Base-by-base conservation (phyloP, 2,888 invertebrate species). In the Patella ulyssiponensis region DNA sequence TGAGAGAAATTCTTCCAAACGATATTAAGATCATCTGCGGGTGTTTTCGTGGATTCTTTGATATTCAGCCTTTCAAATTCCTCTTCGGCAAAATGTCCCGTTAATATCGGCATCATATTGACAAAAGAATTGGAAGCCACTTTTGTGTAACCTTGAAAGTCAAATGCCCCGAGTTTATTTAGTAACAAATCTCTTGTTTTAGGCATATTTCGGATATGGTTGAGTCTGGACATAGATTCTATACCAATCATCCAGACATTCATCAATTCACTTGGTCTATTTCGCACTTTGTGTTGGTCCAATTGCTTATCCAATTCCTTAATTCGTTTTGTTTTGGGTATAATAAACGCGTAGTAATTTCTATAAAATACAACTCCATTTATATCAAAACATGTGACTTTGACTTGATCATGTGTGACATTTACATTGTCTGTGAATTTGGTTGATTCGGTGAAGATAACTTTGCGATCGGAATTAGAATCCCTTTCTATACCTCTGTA, bases 101-200 rank as follows among this genome's bases (percentile, higher is more conserved):
- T 94, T 15, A 97, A 92, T 81, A 96, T 93, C 0, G 98, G 96
- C 11, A 96, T 94, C 78, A 98, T 91, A 91, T 98, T 98, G 0
- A 97, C 97, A 90, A 96, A 97, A 0, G 97, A 97, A 91, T 98
- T 98, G 91, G 98, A 97, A 3, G 95, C 98, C 11, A 98, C 95
- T 93, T 98, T 98, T 89, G 96, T 97, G 91, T 96, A 97, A 7
- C 98, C 98, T 83, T 95, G 92, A 89, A 98, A 93, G 90, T 96
- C 96, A 75, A 96, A 93, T 64, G 95, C 95, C 20, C 93, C 93
- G 79, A 95, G 92, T 23, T 94, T 93, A 20, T 94, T 91, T 78
- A 93, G 92, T 76, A 96, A 92, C 83, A 93, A 94, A 2, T 93
- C 90, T 11, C 86, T 85, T 79, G 83, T 96, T 86, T 93, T 93